Evolutionary conservation across 2,888 invertebrate species (phyloP), one percentile per base, ranked within the genome.

Genomic region (Cantharis nigra): DNA sequence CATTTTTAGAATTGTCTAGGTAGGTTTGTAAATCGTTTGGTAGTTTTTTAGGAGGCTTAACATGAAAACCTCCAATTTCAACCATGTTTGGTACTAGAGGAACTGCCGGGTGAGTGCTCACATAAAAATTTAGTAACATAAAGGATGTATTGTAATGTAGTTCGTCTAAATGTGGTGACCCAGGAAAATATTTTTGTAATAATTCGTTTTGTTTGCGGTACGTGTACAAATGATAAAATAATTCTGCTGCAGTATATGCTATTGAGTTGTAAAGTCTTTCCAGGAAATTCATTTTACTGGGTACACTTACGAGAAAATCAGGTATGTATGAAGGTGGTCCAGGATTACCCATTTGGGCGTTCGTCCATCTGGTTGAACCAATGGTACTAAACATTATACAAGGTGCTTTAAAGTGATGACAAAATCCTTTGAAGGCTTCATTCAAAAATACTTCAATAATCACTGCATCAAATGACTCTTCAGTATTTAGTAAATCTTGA

Each of bases 281-380:
- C 23, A 64, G 28, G 67, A 81, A 81, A 13, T 23, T 74, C 72
- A 74, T 79, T 65, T 75, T 23, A 4, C n/a, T 14, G 0, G 75
- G 16, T 9, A 67, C 18, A 0, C 62, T 49, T 2, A 71, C 13
- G 4, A 69, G 88, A 10, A 87, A 87, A 69, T 90, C 89, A 0
- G 90, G 89, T 62, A 90, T 88, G 83, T 88, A 89, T 0, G 90
- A 88, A 84, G 88, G 89, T 0, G 90, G 88, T 2, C 85, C 85
- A 0, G 90, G 87, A 64, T 88, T 82, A 0, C 90, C 90, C 86
- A 89, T 87, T 80, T 88, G 86, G 75, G 88, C 87, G 71, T 89
- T 89, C 83, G 89, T 87, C 81, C 87, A 87, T 70, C 87, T 86
- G 71, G 86, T 86, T 74, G 87, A 87, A 16, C 87, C 88, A n/a